Evolutionary conservation across 2,113 vertebrate species (phyloP), one percentile per base, ranked within the genome.

Genomic region (Tauraco erythrolophus): DNA sequence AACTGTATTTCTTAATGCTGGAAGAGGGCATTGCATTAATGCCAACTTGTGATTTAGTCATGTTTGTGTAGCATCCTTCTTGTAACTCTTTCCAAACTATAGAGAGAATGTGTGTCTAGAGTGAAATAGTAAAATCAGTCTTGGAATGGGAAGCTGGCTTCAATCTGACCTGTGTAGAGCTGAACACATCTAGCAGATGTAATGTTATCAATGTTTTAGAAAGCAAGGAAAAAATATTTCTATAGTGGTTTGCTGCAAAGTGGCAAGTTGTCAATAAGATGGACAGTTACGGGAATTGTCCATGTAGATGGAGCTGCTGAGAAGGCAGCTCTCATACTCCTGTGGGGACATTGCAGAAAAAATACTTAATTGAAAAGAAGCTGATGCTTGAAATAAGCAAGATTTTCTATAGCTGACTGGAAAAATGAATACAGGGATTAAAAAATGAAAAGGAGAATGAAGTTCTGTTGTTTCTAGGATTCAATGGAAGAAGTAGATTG

Each of bases 91-190:
- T 91, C 69, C 69, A 65, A 84, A 65, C 78, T 61, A 56, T 61
- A 56, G 48, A 89, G 65, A 61, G 58, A 65, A 58, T 0, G 0
- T 76, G 30, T 91, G 33, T 82, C 14, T 54, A 45, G 53, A 82
- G 23, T 48, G 53, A 92, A 95, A 87, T 45, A 80, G 25, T 94
- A 89, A 95, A 94, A 82, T 61, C 8, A 7, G 35, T 56, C 35
- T 81, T 94, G 69, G 74, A 92, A 79, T 61, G 51, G 39, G 83
- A 94, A 87, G 46, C 77, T 95, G 86, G 57, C 84, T 92, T 94
- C 50, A 53, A 3, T 84, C 35, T 87, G 80, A 87, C 35, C 74
- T 76, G 13, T 84, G 43, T 6, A 82, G 58, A 70, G 54, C 48
- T 70, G 76, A 94, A 68, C 77, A n/a, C 28, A 39, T 94, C 41